phyloP scores from a whole-genome alignment of 2,797 vertebrate genomes.

The Muscicapa comitata region DNA sequence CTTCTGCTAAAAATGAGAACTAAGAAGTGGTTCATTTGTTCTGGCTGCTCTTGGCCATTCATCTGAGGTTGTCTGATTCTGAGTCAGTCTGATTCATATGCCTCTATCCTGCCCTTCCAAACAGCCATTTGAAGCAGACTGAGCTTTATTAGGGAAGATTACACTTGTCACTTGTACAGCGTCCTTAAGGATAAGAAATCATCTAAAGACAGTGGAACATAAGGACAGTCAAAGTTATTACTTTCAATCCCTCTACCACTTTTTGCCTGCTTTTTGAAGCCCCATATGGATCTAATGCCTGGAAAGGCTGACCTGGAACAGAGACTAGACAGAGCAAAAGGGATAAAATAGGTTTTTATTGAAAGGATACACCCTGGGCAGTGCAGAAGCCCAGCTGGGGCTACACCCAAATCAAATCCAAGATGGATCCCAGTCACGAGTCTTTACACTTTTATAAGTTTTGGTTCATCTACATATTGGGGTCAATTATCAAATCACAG shows the following conservation, averaged over 20 bases:
- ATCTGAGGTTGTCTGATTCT: background rate
- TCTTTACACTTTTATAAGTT: too few species aligned
- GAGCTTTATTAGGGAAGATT: background rate
- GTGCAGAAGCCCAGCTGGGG: too few species aligned
- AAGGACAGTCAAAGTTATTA: background rate
- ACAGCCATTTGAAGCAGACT: background rate
- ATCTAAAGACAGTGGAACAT: background rate
- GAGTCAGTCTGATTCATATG: background rate
- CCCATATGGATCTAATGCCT: rapidly evolving
- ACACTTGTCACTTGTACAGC: background rate
- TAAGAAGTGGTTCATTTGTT: background rate
- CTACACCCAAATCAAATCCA: too few species aligned
- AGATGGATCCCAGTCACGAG: too few species aligned
- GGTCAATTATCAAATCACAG: too few species aligned
- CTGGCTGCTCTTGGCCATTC: background rate
- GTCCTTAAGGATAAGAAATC: background rate
- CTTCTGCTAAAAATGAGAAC: background rate
- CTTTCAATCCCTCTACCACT: background rate
- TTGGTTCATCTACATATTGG: too few species aligned
- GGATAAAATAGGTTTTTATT: too few species aligned
- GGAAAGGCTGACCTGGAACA: too few species aligned
- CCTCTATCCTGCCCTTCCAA: background rate
- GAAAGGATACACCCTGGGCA: too few species aligned
- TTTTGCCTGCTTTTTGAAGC: background rate
- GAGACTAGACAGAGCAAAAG: too few species aligned